Base-by-base conservation (phyloP, 2,888 invertebrate species). In the Plusia festucae region DNA sequence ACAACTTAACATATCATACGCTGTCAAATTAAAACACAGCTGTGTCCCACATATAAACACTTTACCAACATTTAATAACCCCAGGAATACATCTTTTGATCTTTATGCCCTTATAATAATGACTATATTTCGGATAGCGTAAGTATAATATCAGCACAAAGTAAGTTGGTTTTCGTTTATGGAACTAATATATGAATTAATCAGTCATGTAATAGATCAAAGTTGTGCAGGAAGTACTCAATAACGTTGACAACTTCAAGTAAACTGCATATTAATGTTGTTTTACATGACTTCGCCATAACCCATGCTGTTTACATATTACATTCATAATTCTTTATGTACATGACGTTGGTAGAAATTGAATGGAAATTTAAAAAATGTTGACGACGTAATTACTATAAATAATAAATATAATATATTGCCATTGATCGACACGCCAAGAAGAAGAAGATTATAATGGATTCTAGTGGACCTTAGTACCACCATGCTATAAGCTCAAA, bases 1-100 rank as follows among this genome's bases (percentile, higher is more conserved):
- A 82, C 67, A 78, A 72, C 74, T 65, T 60, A 77, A 81, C 78
- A 82, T 82, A 81, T 83, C 77, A 81, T 79, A 73, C 68, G 71
- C 84, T 83, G 85, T 83, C 84, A 82, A 78, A 82, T 82, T 83
- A 80, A 77, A 79, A 81, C 72, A 69, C 78, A 73, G 76, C 80
- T 81, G 82, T 76, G 77, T 70, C 82, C 84, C 77, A 85, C 77
- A 77, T 80, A 74, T 67, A 65, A 68, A 55, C 49, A 24, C 4
- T 63, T 53, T 5, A 57, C 65, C 46, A 65, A 53, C n/a, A 4
- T 68, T 24, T 0, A 18, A 2, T 54, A 22, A 44, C 15, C 8
- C 4, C 8, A 46, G n/a, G n/a, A 53, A 51, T 7, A 11, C 20
- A 22, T 8, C 30, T 6, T 3, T 8, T 22, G 7, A 13, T 55